Conservation (phyloP, 2,113 vertebrate genomes). For the Blennius ocellaris region DNA sequence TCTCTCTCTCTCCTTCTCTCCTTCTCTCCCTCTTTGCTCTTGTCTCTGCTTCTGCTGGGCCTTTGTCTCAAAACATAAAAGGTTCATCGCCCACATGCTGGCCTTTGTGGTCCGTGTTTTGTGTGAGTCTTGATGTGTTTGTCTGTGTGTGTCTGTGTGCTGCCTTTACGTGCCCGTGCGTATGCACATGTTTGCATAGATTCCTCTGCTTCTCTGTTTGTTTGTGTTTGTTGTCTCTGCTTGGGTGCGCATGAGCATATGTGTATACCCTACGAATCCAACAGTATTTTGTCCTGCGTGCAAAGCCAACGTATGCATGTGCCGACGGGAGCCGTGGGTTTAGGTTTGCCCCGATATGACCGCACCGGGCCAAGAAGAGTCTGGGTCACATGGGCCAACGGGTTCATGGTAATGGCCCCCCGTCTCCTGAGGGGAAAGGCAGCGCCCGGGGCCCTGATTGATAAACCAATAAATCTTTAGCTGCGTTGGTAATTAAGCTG, state of each 20-base stretch:
- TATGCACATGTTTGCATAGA: slow-evolving; percentile 44
- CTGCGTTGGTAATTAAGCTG: slow-evolving; percentile 94
- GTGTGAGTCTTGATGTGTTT: slow-evolving; percentile 47
- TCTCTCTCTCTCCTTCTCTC: slow-evolving; percentile 23
- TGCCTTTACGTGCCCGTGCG: slow-evolving; percentile 20
- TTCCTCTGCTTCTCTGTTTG: slow-evolving; percentile 27
- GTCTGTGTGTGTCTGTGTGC: slow-evolving; percentile 27
- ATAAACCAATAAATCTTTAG: slow-evolving; percentile 99
- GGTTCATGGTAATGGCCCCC: slow-evolving; percentile 89
- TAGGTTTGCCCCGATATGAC: slow-evolving; percentile 63
- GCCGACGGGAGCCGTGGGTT: slow-evolving; percentile 41
- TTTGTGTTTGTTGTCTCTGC: slow-evolving; percentile 41
- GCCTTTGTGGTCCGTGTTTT: slow-evolving; percentile 69
- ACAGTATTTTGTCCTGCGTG: slow-evolving; percentile 28
- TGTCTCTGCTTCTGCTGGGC: slow-evolving; percentile 68
- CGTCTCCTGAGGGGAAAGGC: slow-evolving; percentile 85
- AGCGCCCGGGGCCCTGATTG: slow-evolving; percentile 89
- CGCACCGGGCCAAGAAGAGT: slow-evolving; percentile 56
- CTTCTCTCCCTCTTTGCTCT: slow-evolving; percentile 32
- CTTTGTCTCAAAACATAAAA: slow-evolving; percentile 79
- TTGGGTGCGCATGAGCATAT: slow-evolving; percentile 38
- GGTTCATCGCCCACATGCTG: slow-evolving; percentile 75
- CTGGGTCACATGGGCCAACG: slow-evolving; percentile 79
- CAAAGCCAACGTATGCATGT: slow-evolving; percentile 34
- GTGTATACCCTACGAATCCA: slow-evolving; percentile 47